Evolutionary conservation across 2,797 vertebrate genomes (phyloP).

Genomic region (Ataeniobius toweri): DNA sequence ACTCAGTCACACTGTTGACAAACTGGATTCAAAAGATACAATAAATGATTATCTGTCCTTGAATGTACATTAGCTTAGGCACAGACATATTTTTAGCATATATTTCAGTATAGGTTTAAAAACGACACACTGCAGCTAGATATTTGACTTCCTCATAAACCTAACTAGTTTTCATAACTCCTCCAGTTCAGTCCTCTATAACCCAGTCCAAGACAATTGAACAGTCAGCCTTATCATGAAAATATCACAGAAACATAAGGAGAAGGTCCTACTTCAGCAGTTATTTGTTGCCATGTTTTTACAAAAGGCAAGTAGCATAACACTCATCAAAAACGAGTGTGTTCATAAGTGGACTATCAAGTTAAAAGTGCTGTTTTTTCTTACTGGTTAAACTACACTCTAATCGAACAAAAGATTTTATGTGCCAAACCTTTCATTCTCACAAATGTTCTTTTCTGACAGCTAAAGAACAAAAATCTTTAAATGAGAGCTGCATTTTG

Average conservation of each 20-base stretch:
- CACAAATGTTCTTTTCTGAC: no score
- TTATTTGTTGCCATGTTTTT: background rate
- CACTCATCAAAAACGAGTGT: background rate
- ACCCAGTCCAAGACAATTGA: background rate
- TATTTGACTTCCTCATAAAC: background rate
- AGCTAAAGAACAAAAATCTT: background rate
- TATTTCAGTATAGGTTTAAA: no score
- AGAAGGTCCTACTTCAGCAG: background rate
- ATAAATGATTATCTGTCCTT: slow-evolving; percentile 28
- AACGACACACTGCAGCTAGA: background rate
- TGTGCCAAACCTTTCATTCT: background rate
- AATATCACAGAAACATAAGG: background rate
- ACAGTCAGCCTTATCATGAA: background rate
- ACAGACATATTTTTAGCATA: background rate
- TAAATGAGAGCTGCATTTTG: background rate
- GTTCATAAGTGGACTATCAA: background rate
- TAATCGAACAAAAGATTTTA: background rate
- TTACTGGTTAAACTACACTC: background rate
- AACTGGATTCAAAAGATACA: slow-evolving; percentile 50
- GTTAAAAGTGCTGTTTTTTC: background rate
- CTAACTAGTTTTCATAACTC: background rate
- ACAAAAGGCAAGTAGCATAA: background rate
- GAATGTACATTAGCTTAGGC: background rate
- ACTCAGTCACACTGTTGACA: slow-evolving; percentile 58
- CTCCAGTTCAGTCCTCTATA: background rate